Evolutionary conservation across 1,140 invertebrate genomes (phyloP).

Genomic region (Phymorhynchus buccinoides): DNA sequence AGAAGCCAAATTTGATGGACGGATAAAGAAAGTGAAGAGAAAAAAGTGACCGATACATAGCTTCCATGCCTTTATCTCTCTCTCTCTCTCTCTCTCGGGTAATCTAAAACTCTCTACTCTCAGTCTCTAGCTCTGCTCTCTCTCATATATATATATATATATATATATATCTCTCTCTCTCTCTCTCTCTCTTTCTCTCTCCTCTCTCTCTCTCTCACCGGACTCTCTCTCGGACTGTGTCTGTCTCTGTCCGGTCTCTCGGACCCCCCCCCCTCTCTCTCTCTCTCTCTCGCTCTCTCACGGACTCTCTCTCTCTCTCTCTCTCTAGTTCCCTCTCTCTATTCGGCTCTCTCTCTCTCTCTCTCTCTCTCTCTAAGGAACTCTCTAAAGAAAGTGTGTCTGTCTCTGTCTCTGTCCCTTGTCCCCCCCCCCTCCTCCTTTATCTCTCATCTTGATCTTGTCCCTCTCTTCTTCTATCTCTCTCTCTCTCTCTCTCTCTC

Average conservation of each 20-base stretch:
- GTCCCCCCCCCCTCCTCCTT: background rate
- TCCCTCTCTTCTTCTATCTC: no score
- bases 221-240: background rate
- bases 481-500: conserved; percentile 13
- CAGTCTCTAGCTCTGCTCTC: no score
- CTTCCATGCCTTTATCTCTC: background rate
- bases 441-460: background rate
- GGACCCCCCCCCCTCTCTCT: background rate
- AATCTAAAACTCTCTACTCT: background rate
- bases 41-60: no score
- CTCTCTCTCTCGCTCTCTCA: background rate
- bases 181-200: no score
- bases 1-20: no score
- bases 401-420: conserved; percentile 17
- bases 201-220: background rate
- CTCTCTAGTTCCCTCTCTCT: conserved; percentile 17
- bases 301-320: conserved; percentile 3
- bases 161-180: no score
- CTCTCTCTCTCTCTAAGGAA: background rate
- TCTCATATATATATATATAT: no score
- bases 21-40: no score
- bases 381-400: no score
- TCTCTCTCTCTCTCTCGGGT: background rate
- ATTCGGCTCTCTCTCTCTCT: background rate
- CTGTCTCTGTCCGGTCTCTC: background rate